Evolutionary conservation across 2,888 invertebrate species (phyloP), one percentile per base, ranked within the genome.

Genomic region (Metopia argyrocephala): DNA sequence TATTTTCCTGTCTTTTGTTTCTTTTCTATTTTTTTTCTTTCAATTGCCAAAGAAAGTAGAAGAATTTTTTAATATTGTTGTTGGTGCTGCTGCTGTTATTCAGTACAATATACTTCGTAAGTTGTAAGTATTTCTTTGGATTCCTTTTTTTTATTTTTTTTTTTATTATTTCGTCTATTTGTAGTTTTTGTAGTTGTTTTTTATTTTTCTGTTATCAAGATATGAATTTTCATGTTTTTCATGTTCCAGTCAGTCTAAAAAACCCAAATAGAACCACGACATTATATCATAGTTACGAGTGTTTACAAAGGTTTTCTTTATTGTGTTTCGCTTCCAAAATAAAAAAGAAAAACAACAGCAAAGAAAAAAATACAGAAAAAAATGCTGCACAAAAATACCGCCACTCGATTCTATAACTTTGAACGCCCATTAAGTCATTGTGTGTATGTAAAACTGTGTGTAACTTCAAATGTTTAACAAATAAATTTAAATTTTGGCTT

Each of bases 201-300:
- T 56, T 46, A 65, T 64, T 9, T 25, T 65, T 12, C 52, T 66
- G 76, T 70, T 81, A 81, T 81, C 81, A 74, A 81, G 81, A 81
- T 81, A 81, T 81, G 78, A 78, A 74, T 78, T 80, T 76, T 78
- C 81, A 81, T 81, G 81, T 76, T 81, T 81, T 81, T 81, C 81
- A 78, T 81, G 81, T 81, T 61, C 21, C 65, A 74, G 74, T 78
- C 81, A 81, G 59, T 76, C 66, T 9, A 57, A 66, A 38, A 73
- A 65, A 50, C 1, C 6, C 38, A 59, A 70, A 71, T 46, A 23
- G 45, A 54, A 69, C 74, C 68, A 81, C 76, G 64, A 81, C 54
- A 74, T 81, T 78, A 74, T 81, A 70, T 74, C 81, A 81, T 66
- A 78, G 59, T 70, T 70, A 57, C 38, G 73, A 52, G 9, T 28